Evolutionary conservation across 2,797 vertebrate genomes (phyloP).

Genomic region (Siniperca scherzeri): DNA sequence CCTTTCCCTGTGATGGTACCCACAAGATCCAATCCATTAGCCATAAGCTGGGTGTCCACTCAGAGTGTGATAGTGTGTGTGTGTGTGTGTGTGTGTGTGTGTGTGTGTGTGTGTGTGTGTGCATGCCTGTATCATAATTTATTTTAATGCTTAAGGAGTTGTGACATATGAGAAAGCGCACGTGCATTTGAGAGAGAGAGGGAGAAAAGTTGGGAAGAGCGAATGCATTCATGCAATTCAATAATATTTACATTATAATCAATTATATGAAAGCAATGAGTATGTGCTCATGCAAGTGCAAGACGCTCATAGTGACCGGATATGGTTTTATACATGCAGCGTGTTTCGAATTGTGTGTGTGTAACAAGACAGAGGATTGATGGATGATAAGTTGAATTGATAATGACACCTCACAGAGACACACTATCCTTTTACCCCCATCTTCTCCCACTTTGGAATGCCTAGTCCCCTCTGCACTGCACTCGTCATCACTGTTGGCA

Average conservation of each 20-base stretch:
- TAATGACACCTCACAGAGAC: slow-evolving; percentile 72
- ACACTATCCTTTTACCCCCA: slow-evolving; percentile 44
- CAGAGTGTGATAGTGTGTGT: slow-evolving; percentile 7
- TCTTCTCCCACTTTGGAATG: slow-evolving; percentile 21
- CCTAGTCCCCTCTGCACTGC: slow-evolving; percentile 17
- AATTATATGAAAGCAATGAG: slow-evolving; percentile 5
- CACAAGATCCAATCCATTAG: slow-evolving; percentile 82
- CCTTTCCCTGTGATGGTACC: slow-evolving; percentile 64
- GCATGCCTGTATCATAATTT: slow-evolving; percentile 49
- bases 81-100: slow-evolving; percentile 23
- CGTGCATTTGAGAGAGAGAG: slow-evolving; percentile 22
- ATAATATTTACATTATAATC: slow-evolving; percentile 47
- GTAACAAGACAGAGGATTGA: slow-evolving; percentile 67
- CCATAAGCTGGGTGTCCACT: slow-evolving; percentile 64
- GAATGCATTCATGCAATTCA: slow-evolving; percentile 8
- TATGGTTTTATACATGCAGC: slow-evolving; percentile 9
- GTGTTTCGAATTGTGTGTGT: slow-evolving; percentile 25
- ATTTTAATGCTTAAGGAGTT: slow-evolving; percentile 54
- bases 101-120: slow-evolving; percentile 31
- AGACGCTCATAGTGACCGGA: slow-evolving; percentile 16
- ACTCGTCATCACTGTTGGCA: slow-evolving; percentile 12
- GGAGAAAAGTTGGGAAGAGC: slow-evolving; percentile 8
- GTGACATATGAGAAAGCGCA: slow-evolving; percentile 43
- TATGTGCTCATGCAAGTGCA: slow-evolving; percentile 18
- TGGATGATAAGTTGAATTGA: slow-evolving; percentile 79